Evolutionary conservation across 2,888 invertebrate genomes (phyloP), one percentile per base, ranked within the genome.

Genomic region (Crossocerus cetratus): DNA sequence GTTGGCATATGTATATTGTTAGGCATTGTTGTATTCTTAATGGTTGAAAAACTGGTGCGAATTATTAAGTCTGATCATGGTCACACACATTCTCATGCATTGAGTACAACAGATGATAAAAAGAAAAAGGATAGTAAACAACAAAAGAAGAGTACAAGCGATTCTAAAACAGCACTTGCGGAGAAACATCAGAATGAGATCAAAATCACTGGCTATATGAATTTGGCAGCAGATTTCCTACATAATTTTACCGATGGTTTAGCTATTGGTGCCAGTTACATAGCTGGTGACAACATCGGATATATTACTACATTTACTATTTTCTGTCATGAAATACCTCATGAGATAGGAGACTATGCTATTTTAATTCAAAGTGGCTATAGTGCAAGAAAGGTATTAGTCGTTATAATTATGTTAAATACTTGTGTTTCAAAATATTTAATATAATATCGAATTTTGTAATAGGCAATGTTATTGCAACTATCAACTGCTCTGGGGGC

Each of bases 191-290:
- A 85, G 43, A 88, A 86, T 49, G 92, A 94, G 64, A 94, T 97
- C 62, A 94, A 96, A 91, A 95, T 97, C 14, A 94, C 97, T 44
- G 98, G 98, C 2, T 99, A 99, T 90, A 92, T 99, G 76, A 99
- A 99, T 91, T 92, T 99, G 79, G 99, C 97, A 63, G 99, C 99
- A 44, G 99, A 99, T 91, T 99, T 99, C 90, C 95, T 98, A 14
- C 99, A 99, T 90, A 99, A 99, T 91, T 99, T 99, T 88, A 99
- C 99, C 13, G 99, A 99, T 93, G 99, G 99, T 21, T 92, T 99
- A 73, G 99, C 99, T 21, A 99, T 99, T 88, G 99, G 99, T 61
- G 99, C 99, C 0, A 99, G 99, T 0, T 99, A 95, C 90, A 93
- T 99, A 85, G 98, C 97, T 71, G 98, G 99, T 13, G 94, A 95